Conservation (phyloP, 1,140 invertebrate species). For the Cyclargus thomasi region DNA sequence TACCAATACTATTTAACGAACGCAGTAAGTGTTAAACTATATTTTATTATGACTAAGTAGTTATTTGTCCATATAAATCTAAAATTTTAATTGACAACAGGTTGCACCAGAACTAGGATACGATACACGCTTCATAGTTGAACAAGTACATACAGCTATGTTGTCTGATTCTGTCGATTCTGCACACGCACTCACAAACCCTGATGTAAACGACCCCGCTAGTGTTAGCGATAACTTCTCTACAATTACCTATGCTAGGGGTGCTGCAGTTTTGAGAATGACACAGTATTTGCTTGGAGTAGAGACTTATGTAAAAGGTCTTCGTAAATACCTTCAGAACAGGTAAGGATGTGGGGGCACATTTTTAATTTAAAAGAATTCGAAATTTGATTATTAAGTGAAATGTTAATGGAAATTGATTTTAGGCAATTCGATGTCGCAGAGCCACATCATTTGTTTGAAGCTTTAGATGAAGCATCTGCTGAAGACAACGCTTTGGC, state of each 20-base stretch:
- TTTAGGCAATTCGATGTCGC: constrained; percentile 72
- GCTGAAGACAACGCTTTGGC: constrained; percentile 46
- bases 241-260: constrained; percentile 79
- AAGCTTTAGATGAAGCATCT: constrained; percentile 76
- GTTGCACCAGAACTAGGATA: constrained; percentile 63
- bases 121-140: constrained; percentile 76
- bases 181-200: constrained; percentile 78
- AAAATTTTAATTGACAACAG: constrained; percentile 32
- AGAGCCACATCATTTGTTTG: constrained; percentile 82
- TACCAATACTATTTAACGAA: constrained; percentile 82
- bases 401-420: neutral
- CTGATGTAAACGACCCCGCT: constrained; percentile 59
- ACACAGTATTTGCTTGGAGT: constrained; percentile 80
- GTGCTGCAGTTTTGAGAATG: constrained; percentile 85
- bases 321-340: constrained; percentile 76
- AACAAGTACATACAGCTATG: constrained; percentile 80
- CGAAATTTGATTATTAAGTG: no score
- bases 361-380: neutral
- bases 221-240: constrained; percentile 76
- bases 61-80: no score
- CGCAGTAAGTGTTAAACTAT: constrained; percentile 38
- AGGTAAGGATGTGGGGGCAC: constrained; percentile 58
- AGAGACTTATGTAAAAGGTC: constrained; percentile 77
- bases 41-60: neutral
- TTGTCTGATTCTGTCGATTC: constrained; percentile 78